Percentiles rank a stretch among this genome's conserved stretches.
Evolutionary conservation across 2,797 vertebrate species (phyloP).

Genomic region (Danio tinwini): DNA sequence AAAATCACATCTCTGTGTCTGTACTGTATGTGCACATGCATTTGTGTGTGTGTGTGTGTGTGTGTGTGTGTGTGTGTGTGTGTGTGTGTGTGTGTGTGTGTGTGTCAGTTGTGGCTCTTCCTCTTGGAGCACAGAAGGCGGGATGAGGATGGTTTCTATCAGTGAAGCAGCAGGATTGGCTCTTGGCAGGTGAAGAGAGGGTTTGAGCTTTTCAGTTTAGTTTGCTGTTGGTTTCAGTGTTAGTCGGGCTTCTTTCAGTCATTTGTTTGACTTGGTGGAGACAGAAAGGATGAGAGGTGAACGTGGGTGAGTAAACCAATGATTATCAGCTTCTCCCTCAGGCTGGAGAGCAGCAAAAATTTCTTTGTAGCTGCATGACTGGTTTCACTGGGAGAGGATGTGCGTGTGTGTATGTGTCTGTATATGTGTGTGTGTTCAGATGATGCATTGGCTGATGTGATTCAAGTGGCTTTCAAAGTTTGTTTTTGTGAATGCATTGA

Average conservation of each 20-base stretch:
- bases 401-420: not conserved
- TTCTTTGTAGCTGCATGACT: constrained; percentile 39
- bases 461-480: constrained; percentile 22
- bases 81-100: constrained; percentile 3
- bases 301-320: constrained; percentile 41
- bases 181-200: constrained; percentile 16
- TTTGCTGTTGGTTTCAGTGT: not conserved
- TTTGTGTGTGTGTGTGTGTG: not conserved
- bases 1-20: no score
- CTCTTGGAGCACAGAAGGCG: constrained; percentile 27
- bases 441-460: constrained; percentile 29
- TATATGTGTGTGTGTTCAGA: constrained; percentile 5
- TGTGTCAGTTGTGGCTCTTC: constrained; percentile 46
- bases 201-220: constrained; percentile 6
- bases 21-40: no score
- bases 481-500: constrained; percentile 34
- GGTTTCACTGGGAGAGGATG: constrained; percentile 14
- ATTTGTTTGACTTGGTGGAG: constrained; percentile 23
- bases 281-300: constrained; percentile 45
- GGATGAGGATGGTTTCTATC: constrained; percentile 11
- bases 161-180: constrained; percentile 7
- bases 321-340: constrained; percentile 6
- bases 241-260: constrained; percentile 1
- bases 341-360: constrained; percentile 8
- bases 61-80: constrained; percentile 17